Percentiles rank a stretch among this genome's conserved stretches.
phyloP scores from a whole-genome alignment of 1,140 invertebrate species.

The Leptinotarsa undecemlineata region DNA sequence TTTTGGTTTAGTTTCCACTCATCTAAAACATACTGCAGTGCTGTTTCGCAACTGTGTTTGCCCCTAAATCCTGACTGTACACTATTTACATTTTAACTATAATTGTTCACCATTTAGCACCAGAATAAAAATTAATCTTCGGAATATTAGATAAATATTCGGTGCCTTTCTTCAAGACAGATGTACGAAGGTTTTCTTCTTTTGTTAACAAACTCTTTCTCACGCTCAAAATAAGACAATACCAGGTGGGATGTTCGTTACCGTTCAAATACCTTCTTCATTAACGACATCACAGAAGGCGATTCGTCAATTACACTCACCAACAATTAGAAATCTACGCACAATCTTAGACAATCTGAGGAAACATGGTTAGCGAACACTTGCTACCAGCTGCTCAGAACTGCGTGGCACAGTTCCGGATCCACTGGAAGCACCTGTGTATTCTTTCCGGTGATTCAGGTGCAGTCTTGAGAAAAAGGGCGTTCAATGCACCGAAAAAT shows the following conservation, averaged over 20 bases:
- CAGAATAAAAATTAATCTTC: too few relatives aligned
- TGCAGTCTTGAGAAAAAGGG: conserved; percentile 20
- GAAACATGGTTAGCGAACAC: conserved; percentile 37
- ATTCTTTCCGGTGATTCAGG: conserved; percentile 28
- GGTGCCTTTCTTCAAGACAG: too few relatives aligned
- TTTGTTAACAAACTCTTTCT: too few relatives aligned
- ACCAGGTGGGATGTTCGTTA: conserved; percentile 29
- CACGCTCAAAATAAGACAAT: too few relatives aligned
- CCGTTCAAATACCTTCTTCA: conserved; percentile 6
- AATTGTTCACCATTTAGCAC: too few relatives aligned
- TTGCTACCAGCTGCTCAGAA: conserved; percentile 25
- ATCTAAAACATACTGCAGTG: too few relatives aligned
- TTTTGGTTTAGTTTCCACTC: too few relatives aligned
- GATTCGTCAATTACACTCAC: not conserved
- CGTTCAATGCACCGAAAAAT: not conserved
- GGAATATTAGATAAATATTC: too few relatives aligned
- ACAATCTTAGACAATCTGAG: conserved; percentile 39
- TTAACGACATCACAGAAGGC: not conserved
- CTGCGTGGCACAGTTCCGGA: conserved; percentile 33
- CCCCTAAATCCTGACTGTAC: too few relatives aligned
- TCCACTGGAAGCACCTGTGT: conserved; percentile 27
- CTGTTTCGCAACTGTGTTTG: too few relatives aligned
- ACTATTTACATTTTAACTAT: too few relatives aligned
- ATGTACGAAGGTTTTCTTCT: too few relatives aligned
- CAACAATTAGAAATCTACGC: conserved; percentile 37